These are phyloP conservation scores for Microcebus ravelobensis DNA, from an alignment of 2,113 vertebrate genomes.

Conservation along the genomic window DNA sequence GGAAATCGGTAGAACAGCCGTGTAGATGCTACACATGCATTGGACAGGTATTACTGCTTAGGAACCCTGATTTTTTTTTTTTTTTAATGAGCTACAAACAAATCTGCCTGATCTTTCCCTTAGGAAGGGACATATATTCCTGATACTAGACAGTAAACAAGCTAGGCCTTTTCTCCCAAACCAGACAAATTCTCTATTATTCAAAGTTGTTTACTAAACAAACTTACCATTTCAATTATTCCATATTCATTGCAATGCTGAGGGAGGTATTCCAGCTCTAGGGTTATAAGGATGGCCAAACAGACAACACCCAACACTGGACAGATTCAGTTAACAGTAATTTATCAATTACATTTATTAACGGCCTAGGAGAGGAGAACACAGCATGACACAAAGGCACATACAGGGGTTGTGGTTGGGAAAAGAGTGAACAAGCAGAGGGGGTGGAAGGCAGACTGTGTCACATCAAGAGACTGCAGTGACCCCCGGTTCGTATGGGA, in stretches of 20 bases:
- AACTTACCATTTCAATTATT: background rate
- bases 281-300: background rate
- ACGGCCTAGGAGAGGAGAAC: background rate
- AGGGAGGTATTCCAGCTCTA: background rate
- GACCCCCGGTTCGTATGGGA: no score
- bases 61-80: background rate
- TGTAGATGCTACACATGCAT: fast-evolving
- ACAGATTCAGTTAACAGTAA: background rate
- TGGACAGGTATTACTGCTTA: background rate
- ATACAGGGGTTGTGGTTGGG: fast-evolving
- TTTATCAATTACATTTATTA: background rate
- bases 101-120: background rate
- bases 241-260: background rate
- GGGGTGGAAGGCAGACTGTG: background rate
- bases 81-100: background rate
- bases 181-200: background rate
- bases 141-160: background rate
- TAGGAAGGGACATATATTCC: background rate
- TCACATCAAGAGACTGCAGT: background rate
- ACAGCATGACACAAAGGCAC: background rate
- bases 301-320: no score
- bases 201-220: background rate
- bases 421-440: background rate
- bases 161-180: background rate
- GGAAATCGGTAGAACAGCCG: background rate